Percentiles rank a stretch among this genome's conserved stretches.
Evolutionary conservation across 2,113 vertebrate genomes (phyloP).

Genomic region (Phocoena phocoena): DNA sequence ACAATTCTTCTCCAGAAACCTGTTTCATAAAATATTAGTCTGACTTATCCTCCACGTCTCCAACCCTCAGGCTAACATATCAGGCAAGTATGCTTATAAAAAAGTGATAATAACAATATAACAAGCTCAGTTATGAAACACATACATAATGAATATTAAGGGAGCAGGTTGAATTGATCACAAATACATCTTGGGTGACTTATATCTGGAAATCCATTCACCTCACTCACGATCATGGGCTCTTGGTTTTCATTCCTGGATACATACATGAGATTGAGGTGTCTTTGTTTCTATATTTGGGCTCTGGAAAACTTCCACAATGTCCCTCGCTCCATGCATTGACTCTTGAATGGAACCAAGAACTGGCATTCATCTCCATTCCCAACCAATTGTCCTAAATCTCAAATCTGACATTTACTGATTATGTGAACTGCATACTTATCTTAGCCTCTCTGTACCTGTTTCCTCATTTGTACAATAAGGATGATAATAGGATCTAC

Average conservation of each 20-base stretch:
- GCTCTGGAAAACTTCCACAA: neutral
- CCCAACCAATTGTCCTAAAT: neutral
- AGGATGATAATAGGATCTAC: neutral
- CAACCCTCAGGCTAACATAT: neutral
- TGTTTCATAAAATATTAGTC: conserved; percentile 33
- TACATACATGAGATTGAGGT: neutral
- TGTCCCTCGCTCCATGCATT: neutral
- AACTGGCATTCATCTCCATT: neutral
- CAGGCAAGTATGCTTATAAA: neutral
- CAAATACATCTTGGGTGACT: neutral
- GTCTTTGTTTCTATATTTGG: neutral
- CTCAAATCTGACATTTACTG: neutral
- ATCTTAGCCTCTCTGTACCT: neutral
- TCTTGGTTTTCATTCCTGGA: neutral
- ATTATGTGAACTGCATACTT: neutral
- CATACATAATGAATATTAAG: neutral
- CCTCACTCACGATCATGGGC: neutral
- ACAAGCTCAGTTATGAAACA: neutral
- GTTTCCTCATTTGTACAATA: neutral
- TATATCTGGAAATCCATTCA: neutral
- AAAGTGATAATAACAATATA: neutral
- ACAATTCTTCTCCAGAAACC: conserved; percentile 26
- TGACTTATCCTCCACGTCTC: neutral
- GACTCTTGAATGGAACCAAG: neutral
- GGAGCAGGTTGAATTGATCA: neutral